Conservation (phyloP, 2,888 invertebrate genomes). For the Argyresthia goedartella region DNA sequence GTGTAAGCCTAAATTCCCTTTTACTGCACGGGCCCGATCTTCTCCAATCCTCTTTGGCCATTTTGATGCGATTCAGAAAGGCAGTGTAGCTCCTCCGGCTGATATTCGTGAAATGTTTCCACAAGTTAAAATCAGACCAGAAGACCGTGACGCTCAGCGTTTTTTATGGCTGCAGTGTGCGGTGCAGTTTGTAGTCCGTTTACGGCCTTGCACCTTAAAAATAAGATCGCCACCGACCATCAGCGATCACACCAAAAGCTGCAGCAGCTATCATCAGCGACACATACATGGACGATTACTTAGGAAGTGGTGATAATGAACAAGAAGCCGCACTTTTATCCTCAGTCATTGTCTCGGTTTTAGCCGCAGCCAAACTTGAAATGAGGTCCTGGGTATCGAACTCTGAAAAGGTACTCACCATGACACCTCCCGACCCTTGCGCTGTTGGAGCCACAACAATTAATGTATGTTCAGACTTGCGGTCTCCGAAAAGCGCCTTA, state of each 20-base stretch:
- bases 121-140: constrained; percentile 8
- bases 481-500: background rate
- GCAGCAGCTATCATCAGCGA: background rate
- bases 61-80: constrained; percentile 5
- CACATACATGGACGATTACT: background rate
- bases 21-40: constrained; percentile 25
- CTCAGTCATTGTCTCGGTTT: no score
- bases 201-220: constrained; percentile 18
- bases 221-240: constrained; percentile 17
- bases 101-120: constrained; percentile 9
- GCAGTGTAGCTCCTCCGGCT: constrained; percentile 1
- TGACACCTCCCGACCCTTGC: background rate
- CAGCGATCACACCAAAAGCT: constrained; percentile 1
- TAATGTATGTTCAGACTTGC: background rate
- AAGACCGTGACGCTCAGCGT: constrained; percentile 10
- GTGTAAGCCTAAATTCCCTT: constrained; percentile 15
- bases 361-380: no score
- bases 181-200: constrained; percentile 19
- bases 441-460: background rate
- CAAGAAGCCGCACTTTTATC: background rate
- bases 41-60: constrained; percentile 18
- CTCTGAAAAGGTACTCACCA: background rate
- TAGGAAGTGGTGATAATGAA: background rate
- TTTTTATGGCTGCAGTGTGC: constrained; percentile 11
- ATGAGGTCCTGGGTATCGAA: background rate